phyloP scores from a whole-genome alignment of 1,140 invertebrate species.

The Epicauta chinensis region DNA sequence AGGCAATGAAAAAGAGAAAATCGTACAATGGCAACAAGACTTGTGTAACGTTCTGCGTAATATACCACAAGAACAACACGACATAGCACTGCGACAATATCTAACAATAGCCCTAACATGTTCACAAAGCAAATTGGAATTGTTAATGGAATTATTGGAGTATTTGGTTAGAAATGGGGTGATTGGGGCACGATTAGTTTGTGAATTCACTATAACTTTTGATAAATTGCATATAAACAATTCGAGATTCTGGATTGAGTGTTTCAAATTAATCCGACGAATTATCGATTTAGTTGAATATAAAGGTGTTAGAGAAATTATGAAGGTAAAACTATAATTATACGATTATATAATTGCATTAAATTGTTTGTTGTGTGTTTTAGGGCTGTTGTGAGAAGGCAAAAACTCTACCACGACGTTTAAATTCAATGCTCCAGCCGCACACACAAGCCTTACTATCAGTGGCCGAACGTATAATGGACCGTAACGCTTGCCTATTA shows the following conservation, averaged over 20 bases:
- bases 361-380: constrained; percentile 25
- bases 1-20: constrained; percentile 59
- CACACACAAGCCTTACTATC: constrained; percentile 74
- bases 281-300: constrained; percentile 90
- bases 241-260: constrained; percentile 80
- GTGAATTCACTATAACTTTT: constrained; percentile 73
- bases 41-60: constrained; percentile 47
- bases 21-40: constrained; percentile 58
- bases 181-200: constrained; percentile 66
- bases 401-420: constrained; percentile 63
- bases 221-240: constrained; percentile 73
- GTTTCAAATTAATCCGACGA: constrained; percentile 76
- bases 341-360: background rate
- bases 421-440: constrained; percentile 71
- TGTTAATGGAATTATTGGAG: constrained; percentile 66
- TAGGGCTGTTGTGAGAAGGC: constrained; percentile 82
- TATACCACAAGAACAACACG: constrained; percentile 61
- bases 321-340: constrained; percentile 60
- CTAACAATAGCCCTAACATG: constrained; percentile 60
- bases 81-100: constrained; percentile 63
- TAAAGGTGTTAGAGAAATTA: constrained; percentile 87
- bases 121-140: constrained; percentile 63
- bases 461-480: constrained; percentile 84
- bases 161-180: constrained; percentile 61
- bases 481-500: constrained; percentile 83